phyloP scores from a whole-genome alignment of 2,888 invertebrate genomes.

The Brenthis ino region DNA sequence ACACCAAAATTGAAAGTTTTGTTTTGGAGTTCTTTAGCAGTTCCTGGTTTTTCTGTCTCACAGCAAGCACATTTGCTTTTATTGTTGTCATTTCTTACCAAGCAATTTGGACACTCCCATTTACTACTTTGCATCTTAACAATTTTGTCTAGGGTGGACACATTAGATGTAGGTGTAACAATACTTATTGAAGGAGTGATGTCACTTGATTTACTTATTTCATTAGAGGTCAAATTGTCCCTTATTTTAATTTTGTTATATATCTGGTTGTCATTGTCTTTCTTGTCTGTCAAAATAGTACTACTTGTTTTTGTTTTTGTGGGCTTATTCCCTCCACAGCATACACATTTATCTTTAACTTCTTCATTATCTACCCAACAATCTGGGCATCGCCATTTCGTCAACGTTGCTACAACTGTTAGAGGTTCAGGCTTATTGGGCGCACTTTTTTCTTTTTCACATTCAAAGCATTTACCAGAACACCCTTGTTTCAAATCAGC shows the following conservation, averaged over 20 bases:
- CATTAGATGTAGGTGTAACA: conserved; percentile 31
- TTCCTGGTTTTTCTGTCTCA: conserved; percentile 51
- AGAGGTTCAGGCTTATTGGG: conserved; percentile 29
- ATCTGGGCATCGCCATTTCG: conserved; percentile 58
- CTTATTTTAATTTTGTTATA: background rate
- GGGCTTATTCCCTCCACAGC: conserved; percentile 51
- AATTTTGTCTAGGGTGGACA: conserved; percentile 48
- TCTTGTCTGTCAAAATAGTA: conserved; percentile 34
- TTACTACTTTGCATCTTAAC: conserved; percentile 52
- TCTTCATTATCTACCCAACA: conserved; percentile 58
- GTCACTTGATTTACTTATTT: background rate
- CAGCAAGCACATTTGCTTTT: conserved; percentile 62
- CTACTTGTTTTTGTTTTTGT: conserved; percentile 26
- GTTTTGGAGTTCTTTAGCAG: conserved; percentile 42
- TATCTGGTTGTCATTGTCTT: background rate
- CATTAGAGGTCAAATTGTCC: background rate
- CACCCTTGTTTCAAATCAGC: conserved; percentile 44
- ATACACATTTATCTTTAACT: conserved; percentile 50
- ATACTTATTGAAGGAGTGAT: background rate
- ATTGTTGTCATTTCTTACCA: conserved; percentile 59
- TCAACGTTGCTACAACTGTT: conserved; percentile 29
- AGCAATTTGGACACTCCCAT: conserved; percentile 67
- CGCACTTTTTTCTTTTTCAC: conserved; percentile 44
- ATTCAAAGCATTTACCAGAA: conserved; percentile 51
- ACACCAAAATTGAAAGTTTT: conserved; percentile 68